Evolutionary conservation across 2,113 vertebrate species (phyloP), one percentile per base, ranked within the genome.

Genomic region (Castor canadensis): DNA sequence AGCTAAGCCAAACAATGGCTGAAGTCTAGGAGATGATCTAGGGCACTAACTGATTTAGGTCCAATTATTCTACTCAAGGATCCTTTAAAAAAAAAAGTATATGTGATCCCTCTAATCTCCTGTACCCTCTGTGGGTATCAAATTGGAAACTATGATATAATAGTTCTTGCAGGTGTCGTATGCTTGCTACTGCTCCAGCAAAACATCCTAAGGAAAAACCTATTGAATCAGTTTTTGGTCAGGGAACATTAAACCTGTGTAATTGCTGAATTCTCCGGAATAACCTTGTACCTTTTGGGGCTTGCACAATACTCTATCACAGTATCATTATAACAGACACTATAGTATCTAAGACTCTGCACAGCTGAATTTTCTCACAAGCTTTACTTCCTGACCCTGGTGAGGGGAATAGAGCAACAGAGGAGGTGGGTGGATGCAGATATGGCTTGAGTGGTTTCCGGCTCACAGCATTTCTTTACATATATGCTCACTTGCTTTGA

Each of bases 331-430:
- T 82, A 85, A 94, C 24, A 72, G 62, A 94, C 76, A 58, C 76
- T 66, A 20, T 56, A 81, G 32, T 71, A 87, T 81, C 15, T 54
- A 80, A 87, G 84, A 86, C 62, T 72, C 49, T 79, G 43, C 35
- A 45, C 60, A 58, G 87, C 49, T 49, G 72, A 89, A 83, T 81
- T 72, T 94, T 95, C 94, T 96, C 40, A 40, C 75, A 71, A 77
- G 54, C 54, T 85, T 89, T 80, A 94, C 96, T 97, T 98, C 96
- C 97, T 95, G 95, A 91, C 52, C 19, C 94, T 93, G 66, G 58
- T 11, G 69, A 95, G 52, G 47, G 38, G 49, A 95, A 38, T 64
- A 87, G 35, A 96, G 64, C 86, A 89, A 72, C 84, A 80, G 96
- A 79, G 47, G 60, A 96, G 95, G 95, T 95, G 89, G 87, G 79